Evolutionary conservation across 2,113 vertebrate genomes (phyloP), one percentile per base, ranked within the genome.

Genomic region (Nipponia nippon): DNA sequence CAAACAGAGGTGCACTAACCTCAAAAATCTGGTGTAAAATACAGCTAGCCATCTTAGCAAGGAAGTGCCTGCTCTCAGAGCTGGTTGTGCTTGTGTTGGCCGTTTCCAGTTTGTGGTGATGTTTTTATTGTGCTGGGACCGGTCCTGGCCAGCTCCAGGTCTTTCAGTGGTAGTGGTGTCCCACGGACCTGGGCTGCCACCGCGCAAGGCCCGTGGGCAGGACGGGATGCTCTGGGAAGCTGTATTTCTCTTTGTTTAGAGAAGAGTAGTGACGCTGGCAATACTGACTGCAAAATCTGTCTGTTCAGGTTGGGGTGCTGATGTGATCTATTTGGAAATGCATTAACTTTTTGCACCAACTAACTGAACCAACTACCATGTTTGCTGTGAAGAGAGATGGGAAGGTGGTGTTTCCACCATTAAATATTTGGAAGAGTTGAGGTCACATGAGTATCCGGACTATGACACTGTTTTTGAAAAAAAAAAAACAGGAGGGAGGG

Each of bases 171-270:
- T 34, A 58, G 47, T 27, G 30, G 47, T 21, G 32, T 63, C 34
- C 73, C n/a, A 16, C 0, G 0, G 49, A 18, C 25, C 53, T 13
- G 8, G 53, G 49, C 61, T 56, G 47, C 32, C 2, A 1, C 52
- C 32, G 63, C 0, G 0, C 2, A 1, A 23, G 50, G 50, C 30
- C 67, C 5, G 1, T 1, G 0, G 49, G 40, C 26, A 50, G 67
- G 50, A 21, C 1, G 2, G 59, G 52, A 6, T 70, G 44, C 30
- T 34, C 49, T 34, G 34, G 38, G 32, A 42, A 50, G 40, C 1
- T n/a, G 27, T 30, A 17, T 52, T 76, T 71, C n/a, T 70, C n/a
- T 53, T 38, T 42, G 25, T 53, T 52, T 20, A 63, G 26, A 38
- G 65, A 36, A 58, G 32, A 65, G 32, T 34, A 36, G 52, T 66